A percentile compares a stretch with the other conserved stretches of the same genome.
Conservation (phyloP, 2,797 vertebrate species). For the Astyanax mexicanus region DNA sequence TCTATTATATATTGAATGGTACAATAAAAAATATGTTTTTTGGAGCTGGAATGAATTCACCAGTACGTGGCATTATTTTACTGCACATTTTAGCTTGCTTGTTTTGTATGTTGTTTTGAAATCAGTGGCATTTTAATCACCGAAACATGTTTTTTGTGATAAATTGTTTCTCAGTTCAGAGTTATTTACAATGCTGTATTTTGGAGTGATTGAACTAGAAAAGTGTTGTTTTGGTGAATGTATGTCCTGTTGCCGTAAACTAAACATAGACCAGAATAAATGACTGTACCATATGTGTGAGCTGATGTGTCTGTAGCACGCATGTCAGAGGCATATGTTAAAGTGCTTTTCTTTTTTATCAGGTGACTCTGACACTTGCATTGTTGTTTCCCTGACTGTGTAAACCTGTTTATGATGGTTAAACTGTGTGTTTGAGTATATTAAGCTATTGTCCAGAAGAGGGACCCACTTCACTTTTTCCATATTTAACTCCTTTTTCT, state of each 20-base stretch:
- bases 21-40: background rate
- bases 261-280: background rate
- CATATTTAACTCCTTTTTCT: background rate
- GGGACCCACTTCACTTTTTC: slow-evolving; percentile 13
- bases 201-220: background rate
- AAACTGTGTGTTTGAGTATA: background rate
- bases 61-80: slow-evolving; percentile 22
- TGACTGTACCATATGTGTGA: background rate
- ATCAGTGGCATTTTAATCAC: slow-evolving; percentile 13
- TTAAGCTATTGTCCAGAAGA: slow-evolving; percentile 22
- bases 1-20: background rate
- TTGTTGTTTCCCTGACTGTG: background rate
- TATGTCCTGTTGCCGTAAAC: background rate
- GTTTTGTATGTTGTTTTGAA: background rate
- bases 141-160: no score
- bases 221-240: background rate
- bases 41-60: background rate
- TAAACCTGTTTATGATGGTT: slow-evolving; percentile 18
- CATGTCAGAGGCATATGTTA: slow-evolving; percentile 37
- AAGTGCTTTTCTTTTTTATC: slow-evolving; percentile 8
- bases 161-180: no score
- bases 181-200: no score
- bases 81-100: background rate
- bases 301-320: slow-evolving; percentile 25
- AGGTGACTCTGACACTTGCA: slow-evolving; percentile 24